Percentiles rank a stretch among this genome's conserved stretches.
phyloP scores from a whole-genome alignment of 2,113 vertebrate genomes.

The Cyprinodon tularosa region DNA sequence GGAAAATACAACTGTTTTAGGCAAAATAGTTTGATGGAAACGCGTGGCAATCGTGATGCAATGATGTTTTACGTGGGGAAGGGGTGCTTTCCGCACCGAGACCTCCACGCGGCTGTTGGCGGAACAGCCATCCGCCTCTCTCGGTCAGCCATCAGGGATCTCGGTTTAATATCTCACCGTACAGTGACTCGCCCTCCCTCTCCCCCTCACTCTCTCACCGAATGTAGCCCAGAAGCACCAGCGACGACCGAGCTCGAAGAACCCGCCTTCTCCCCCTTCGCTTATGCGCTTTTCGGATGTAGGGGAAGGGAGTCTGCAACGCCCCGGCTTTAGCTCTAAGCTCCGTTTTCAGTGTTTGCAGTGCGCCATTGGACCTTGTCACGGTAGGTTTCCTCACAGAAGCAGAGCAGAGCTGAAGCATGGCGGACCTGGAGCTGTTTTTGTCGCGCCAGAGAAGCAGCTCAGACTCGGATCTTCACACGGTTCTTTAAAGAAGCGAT shows the following conservation, averaged over 20 bases:
- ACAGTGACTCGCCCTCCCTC: slow-evolving; percentile 75
- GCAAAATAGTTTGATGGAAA: neutral
- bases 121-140: slow-evolving; percentile 81
- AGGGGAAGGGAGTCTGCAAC: slow-evolving; percentile 60
- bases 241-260: slow-evolving; percentile 62
- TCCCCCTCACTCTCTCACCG: slow-evolving; percentile 72
- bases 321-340: slow-evolving; percentile 47
- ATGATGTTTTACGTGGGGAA: slow-evolving; percentile 28
- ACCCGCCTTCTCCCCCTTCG: slow-evolving; percentile 60
- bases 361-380: slow-evolving; percentile 77
- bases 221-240: slow-evolving; percentile 57
- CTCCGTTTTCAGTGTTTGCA: slow-evolving; percentile 58
- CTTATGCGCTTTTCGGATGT: slow-evolving; percentile 43
- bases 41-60: neutral
- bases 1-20: neutral
- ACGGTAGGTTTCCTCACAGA: slow-evolving; percentile 75
- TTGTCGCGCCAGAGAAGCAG: slow-evolving; percentile 75
- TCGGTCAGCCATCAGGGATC: slow-evolving; percentile 85
- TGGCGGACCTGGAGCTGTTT: slow-evolving; percentile 80
- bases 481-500: slow-evolving; percentile 25
- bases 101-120: slow-evolving; percentile 81
- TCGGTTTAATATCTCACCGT: slow-evolving; percentile 84
- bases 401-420: slow-evolving; percentile 73
- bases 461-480: slow-evolving; percentile 60
- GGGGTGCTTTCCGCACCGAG: slow-evolving; percentile 71